Conservation (phyloP, 2,888 invertebrate genomes). For the Pecten maximus region DNA sequence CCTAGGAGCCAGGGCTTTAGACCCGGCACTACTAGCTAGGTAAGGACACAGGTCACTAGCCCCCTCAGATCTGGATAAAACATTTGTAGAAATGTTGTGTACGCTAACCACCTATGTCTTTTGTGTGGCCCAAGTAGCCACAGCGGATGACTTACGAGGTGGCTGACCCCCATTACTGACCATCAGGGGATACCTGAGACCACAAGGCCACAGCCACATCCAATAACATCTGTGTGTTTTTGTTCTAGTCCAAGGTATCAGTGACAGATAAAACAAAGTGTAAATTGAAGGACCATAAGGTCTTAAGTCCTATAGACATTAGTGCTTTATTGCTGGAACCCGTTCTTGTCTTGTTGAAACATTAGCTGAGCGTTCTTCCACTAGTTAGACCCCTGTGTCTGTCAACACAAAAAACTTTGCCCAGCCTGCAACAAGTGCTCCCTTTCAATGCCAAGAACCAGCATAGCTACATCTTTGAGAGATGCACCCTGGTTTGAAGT, state of each 20-base stretch:
- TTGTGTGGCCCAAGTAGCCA: slow-evolving; percentile 14
- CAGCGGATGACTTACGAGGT: neutral
- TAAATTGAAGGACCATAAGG: neutral
- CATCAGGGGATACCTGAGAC: neutral
- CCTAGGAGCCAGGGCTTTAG: slow-evolving; percentile 3
- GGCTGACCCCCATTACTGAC: neutral
- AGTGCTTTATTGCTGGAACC: neutral
- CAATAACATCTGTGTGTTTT: neutral
- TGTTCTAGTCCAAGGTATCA: neutral
- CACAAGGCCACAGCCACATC: neutral
- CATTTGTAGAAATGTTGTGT: slow-evolving; percentile 1
- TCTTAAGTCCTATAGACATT: neutral
- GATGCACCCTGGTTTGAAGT: neutral
- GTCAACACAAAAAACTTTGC: neutral
- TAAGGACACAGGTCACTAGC: slow-evolving; percentile 32
- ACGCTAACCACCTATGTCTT: slow-evolving; percentile 20
- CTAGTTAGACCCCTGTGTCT: neutral
- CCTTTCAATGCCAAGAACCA: neutral
- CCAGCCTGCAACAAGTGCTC: neutral
- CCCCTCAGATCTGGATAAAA: slow-evolving; percentile 20
- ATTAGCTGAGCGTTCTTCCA: neutral
- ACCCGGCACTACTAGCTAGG: neutral
- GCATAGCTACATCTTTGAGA: neutral
- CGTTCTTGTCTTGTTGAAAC: neutral
- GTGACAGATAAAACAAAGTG: slow-evolving; percentile 14